Evolutionary conservation across 2,113 vertebrate genomes (phyloP), one percentile per base, ranked within the genome.

Genomic region (Pedionomus torquatus): DNA sequence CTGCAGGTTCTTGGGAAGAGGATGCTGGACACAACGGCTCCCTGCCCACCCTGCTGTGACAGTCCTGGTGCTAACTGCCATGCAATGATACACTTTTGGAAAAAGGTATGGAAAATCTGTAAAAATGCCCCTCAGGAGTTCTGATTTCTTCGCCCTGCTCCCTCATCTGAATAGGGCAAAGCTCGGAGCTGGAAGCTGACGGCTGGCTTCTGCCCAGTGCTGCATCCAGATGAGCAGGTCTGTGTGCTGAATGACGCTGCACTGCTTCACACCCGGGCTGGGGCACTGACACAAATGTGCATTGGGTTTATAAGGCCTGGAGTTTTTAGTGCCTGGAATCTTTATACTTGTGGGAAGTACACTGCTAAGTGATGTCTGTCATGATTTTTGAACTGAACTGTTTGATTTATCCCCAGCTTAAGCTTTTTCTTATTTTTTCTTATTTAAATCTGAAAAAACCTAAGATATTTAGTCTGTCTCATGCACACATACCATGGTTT

Each of bases 271-370:
- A 54, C 60, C 65, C 41, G 55, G 69, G 43, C 75, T 54, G 37
- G n/a, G 26, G 13, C 60, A 7, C 3, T 8, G 31, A 13, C 70
- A 79, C n/a, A 46, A 48, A 63, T 0, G 3, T 25, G 26, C 21
- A 16, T 63, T 48, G 46, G 13, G 8, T 74, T 74, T 63, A 8
- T 26, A 70, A 55, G 48, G 49, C 30, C 17, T 54, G 52, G 16
- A 30, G 17, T 58, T 93, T 54, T 80, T 66, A 43, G 26, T 72
- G 44, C 52, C 31, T 63, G 46, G 10, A 23, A 21, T 52, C 39
- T 58, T 71, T n/a, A 54, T 33, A 17, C 17, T 8, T 60, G 25
- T 57, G 61, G 41, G 65, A 90, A 68, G 3, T 10, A n/a, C 8
- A 17, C 7, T 17, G 39, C 72, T 64, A 33, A 41, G 12, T 30